These are phyloP conservation scores for Helleia helle DNA, from an alignment of 2,888 invertebrate genomes.

Conservation along the genomic window DNA sequence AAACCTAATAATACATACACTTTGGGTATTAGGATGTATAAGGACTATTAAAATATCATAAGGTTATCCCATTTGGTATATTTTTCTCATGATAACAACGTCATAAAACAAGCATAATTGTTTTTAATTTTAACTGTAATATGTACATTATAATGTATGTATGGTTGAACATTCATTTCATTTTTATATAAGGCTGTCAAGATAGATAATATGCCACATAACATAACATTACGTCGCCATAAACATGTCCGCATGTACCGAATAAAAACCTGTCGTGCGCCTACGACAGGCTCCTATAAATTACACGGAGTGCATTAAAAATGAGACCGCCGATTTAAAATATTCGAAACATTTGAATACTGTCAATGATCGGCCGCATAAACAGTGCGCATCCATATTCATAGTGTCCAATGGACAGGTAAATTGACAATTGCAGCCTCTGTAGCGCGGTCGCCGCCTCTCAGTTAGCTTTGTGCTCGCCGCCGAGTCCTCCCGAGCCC, in stretches of 20 bases:
- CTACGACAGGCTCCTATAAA: not conserved
- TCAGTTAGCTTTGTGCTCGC: constrained; percentile 48
- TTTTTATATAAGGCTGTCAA: not conserved
- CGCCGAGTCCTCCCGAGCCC: constrained; percentile 26
- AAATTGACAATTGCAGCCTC: constrained; percentile 49
- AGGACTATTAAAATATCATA: too few species aligned
- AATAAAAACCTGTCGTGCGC: constrained; percentile 1
- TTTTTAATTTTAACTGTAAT: too few species aligned
- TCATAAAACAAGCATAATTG: too few species aligned
- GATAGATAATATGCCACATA: not conserved
- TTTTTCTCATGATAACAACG: too few species aligned
- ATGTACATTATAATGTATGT: too few species aligned
- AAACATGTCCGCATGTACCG: not conserved
- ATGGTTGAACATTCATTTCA: too few species aligned
- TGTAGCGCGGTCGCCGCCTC: constrained; percentile 45
- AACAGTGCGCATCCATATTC: constrained; percentile 49
- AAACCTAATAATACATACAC: too few species aligned
- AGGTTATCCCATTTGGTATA: too few species aligned
- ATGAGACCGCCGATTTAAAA: constrained; percentile 9
- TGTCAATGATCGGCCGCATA: constrained; percentile 15
- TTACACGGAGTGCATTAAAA: constrained; percentile 6
- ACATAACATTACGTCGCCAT: not conserved
- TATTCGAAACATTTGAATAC: constrained; percentile 18
- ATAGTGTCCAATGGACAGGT: constrained; percentile 38
- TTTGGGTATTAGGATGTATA: too few species aligned